Conservation (phyloP, 2,888 invertebrate genomes). For the Euphydryas editha region DNA sequence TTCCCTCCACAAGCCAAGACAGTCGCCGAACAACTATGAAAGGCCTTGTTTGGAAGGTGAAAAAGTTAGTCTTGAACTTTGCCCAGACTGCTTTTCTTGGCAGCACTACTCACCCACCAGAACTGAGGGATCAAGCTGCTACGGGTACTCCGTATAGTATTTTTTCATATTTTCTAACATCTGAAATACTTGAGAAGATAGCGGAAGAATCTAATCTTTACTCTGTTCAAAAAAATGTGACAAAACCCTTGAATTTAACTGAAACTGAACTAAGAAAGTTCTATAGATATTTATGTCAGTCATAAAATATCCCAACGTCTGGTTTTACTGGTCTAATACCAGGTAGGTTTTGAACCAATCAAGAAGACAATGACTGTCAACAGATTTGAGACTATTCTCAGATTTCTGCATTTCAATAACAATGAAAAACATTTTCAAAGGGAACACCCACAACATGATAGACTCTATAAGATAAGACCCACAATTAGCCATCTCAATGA, state of each 20-base stretch:
- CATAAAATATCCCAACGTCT: conserved; percentile 49
- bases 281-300: conserved; percentile 49
- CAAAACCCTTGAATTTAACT: conserved; percentile 42
- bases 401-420: conserved; percentile 45
- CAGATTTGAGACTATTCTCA: neutral
- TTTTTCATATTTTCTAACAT: conserved; percentile 46
- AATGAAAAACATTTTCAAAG: conserved; percentile 49
- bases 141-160: conserved; percentile 48
- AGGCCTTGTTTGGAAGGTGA: conserved; percentile 40
- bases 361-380: conserved; percentile 1
- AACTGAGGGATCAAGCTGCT: conserved; percentile 49
- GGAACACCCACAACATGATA: conserved; percentile 35
- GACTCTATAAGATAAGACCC: neutral
- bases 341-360: conserved; percentile 52
- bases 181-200: conserved; percentile 47
- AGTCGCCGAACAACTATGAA: conserved; percentile 51
- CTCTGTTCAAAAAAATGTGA: conserved; percentile 48
- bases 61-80: conserved; percentile 50
- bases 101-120: conserved; percentile 51
- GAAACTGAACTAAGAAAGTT: conserved; percentile 50
- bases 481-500: neutral
- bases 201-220: conserved; percentile 46
- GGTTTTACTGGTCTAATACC: conserved; percentile 52
- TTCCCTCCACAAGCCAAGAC: conserved; percentile 50
- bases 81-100: conserved; percentile 52